These are phyloP conservation scores for Phainopepla nitens DNA, from an alignment of 2,113 vertebrate species.

Conservation along the genomic window DNA sequence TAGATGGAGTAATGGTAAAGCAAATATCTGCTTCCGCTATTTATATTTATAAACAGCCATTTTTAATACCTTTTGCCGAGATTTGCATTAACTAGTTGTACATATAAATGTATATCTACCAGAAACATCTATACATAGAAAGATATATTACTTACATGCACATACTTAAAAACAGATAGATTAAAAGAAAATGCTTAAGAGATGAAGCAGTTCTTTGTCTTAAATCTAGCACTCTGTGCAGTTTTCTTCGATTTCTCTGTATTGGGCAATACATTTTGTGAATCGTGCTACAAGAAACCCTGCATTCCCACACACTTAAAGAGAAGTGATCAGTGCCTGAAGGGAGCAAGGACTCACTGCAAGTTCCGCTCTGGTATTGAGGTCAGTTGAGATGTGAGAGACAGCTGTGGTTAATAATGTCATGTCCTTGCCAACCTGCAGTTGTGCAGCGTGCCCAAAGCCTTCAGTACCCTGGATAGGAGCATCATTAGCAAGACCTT, in stretches of 20 bases:
- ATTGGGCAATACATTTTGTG: neutral
- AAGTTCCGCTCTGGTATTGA: neutral
- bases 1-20: slow-evolving; percentile 80
- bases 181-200: neutral
- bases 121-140: neutral
- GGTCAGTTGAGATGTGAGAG: slow-evolving; percentile 41
- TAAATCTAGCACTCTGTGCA: neutral
- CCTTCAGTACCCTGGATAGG: neutral
- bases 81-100: slow-evolving; percentile 43
- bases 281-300: neutral
- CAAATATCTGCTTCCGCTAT: slow-evolving; percentile 52
- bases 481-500: neutral
- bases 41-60: slow-evolving; percentile 30
- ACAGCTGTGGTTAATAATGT: slow-evolving; percentile 27
- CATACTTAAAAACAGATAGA: neutral
- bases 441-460: neutral
- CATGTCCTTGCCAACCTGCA: neutral
- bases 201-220: neutral
- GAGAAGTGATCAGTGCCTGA: neutral
- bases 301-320: neutral
- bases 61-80: slow-evolving; percentile 32
- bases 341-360: neutral
- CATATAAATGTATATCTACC: neutral
- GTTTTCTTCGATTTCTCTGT: neutral
- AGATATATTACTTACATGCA: neutral